Conservation (phyloP, 2,797 vertebrate genomes). For the Hydrophis major region DNA sequence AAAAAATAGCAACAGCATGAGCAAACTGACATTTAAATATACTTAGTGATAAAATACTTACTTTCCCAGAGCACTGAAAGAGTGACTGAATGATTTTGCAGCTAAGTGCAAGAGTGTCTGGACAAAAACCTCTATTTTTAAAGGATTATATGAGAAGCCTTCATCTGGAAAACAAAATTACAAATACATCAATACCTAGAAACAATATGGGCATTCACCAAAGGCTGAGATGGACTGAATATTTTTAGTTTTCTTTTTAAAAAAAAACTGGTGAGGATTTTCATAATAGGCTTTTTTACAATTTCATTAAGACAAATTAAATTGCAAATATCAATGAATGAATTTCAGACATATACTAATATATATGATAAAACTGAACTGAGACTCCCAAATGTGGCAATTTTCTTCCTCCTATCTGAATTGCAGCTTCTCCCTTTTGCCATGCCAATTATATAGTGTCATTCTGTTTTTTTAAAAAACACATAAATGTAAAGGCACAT, state of each 20-base stretch:
- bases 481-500: background rate
- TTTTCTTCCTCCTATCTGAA: background rate
- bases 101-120: constrained; percentile 94
- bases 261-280: background rate
- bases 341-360: background rate
- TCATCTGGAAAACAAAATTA: constrained; percentile 78
- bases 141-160: constrained; percentile 91
- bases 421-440: background rate
- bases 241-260: background rate
- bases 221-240: background rate
- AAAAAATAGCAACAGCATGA: background rate
- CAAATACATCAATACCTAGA: constrained; percentile 9
- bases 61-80: constrained; percentile 97
- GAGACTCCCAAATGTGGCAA: background rate
- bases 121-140: constrained; percentile 97
- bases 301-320: background rate
- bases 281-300: background rate
- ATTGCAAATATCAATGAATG: background rate
- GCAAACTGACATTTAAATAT: background rate
- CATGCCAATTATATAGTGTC: background rate
- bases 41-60: constrained; percentile 69
- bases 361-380: background rate
- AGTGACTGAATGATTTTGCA: constrained; percentile 96
- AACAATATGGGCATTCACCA: background rate
- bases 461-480: background rate